Conservation (phyloP, 2,113 vertebrate genomes). For the Condylura cristata region DNA sequence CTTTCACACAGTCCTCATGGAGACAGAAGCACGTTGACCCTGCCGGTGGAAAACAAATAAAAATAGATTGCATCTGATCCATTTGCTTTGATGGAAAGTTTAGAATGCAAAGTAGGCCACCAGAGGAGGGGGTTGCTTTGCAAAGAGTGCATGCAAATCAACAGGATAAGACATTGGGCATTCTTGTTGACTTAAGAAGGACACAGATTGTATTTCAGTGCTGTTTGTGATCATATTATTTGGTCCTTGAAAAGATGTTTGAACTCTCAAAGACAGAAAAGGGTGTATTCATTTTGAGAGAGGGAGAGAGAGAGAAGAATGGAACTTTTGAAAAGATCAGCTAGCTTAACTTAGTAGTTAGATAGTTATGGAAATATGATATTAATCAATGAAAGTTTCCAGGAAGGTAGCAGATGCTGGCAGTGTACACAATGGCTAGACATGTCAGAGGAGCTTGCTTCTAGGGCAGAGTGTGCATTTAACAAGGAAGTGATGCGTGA, state of each 20-base stretch:
- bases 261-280: background rate
- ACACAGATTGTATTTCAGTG: background rate
- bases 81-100: background rate
- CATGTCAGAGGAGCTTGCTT: background rate
- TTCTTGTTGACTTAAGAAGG: background rate
- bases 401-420: background rate
- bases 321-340: background rate
- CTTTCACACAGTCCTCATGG: background rate
- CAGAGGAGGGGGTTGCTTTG: background rate
- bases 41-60: background rate
- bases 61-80: background rate
- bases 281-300: background rate
- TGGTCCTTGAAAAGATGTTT: background rate
- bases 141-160: background rate
- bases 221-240: background rate
- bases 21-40: background rate
- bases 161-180: background rate
- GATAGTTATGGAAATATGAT: background rate
- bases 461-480: background rate
- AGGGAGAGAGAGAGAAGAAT: background rate
- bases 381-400: background rate
- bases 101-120: background rate
- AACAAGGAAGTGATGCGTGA: background rate
- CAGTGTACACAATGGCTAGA: background rate
- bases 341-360: background rate